Base-by-base conservation (phyloP, 2,113 vertebrate species). In the Sinosuthora webbiana region DNA sequence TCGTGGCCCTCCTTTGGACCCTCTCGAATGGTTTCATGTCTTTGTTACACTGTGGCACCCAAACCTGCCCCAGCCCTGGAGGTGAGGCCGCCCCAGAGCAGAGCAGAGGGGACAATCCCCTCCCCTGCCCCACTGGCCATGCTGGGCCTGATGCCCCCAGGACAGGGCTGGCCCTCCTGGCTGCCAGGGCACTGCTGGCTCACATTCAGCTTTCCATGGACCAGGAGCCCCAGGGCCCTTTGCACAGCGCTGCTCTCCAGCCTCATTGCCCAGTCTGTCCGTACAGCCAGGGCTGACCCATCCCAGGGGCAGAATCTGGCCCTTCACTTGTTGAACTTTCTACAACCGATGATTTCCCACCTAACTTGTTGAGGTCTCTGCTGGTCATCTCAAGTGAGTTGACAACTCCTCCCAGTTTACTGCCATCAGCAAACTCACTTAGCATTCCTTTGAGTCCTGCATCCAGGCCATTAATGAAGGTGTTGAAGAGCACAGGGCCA, bases 91-190 rank as follows among this genome's bases (percentile, higher is more conserved):
- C 39, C 21, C 47, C 67, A 31, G 45, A 1, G 24, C 67, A 62
- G 80, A 52, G 37, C 67, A 71, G 55, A 60, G 67, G 0, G 45
- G 25, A 53, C 68, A 73, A 28, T 73, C 18, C 56, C 49, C 47
- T 83, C 68, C 27, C 33, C 37, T 7, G 27, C 11, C 57, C 1
- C 0, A 33, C 39, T 73, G 81, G 3, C 0, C 0, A 33, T 84
- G 57, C 41, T 83, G 27, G 13, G 10, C 57, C 57, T 33, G 68
- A 14, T 55, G 17, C 16, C 13, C 28, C 23, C 47, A 71, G 80
- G 20, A 44, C 67, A 70, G 5, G 10, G 35, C 4, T 49, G 64
- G 8, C 56, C 39, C 39, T 71, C 33, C 13, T 44, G 56, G 47
- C 47, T 63, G 33, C 68, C 57, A 53, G 39, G 33, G 57, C 67